Conservation (phyloP, 2,797 vertebrate species). For the Pogonophryne albipinna region DNA sequence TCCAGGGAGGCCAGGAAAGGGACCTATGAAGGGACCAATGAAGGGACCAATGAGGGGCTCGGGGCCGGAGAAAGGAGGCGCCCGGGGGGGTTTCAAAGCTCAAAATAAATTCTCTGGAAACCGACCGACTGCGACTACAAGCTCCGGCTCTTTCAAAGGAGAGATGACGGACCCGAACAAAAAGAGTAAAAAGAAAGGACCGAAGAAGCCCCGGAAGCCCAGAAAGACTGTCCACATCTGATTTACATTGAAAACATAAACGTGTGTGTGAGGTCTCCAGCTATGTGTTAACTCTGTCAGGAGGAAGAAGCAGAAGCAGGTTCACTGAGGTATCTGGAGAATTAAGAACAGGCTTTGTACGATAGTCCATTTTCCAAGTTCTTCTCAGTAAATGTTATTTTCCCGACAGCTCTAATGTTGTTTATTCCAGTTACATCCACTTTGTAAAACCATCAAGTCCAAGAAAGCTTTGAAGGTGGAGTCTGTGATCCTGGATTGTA, state of each 20-base stretch:
- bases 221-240: constrained; percentile 67
- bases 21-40: background rate
- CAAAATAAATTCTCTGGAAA: constrained; percentile 29
- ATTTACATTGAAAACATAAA: background rate
- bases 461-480: no score
- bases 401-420: no score
- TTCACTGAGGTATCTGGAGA: background rate
- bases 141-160: constrained; percentile 73
- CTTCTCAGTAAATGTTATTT: no score
- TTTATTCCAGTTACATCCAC: no score
- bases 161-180: constrained; percentile 70
- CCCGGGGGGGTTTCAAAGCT: constrained; percentile 27
- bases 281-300: no score
- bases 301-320: background rate
- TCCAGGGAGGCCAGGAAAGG: background rate
- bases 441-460: no score
- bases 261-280: background rate
- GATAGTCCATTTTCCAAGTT: background rate
- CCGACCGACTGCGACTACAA: constrained; percentile 18
- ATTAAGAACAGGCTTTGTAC: background rate
- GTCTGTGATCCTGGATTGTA: no score
- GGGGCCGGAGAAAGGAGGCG: background rate
- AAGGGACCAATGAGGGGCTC: background rate
- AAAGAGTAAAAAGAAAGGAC: constrained; percentile 69
- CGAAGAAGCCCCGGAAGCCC: constrained; percentile 64